phyloP scores from a whole-genome alignment of 92 coral and sea anemone genomes.

The Heliopora coerulea region DNA sequence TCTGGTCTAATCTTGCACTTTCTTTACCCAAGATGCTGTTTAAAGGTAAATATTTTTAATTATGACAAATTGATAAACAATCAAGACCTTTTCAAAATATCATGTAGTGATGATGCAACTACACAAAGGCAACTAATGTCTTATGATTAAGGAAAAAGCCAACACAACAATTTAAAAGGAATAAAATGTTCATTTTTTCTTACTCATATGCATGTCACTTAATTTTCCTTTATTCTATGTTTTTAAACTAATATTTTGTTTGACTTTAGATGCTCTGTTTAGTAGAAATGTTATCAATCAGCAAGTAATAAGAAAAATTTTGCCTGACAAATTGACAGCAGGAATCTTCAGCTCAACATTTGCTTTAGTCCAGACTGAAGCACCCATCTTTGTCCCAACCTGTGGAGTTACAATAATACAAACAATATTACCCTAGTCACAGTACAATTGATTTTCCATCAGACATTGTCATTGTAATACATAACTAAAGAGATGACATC shows the following conservation, averaged over 20 bases:
- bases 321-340: background rate
- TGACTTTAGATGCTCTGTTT: background rate
- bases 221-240: too few species aligned
- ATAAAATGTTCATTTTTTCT: too few species aligned
- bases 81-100: too few species aligned
- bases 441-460: background rate
- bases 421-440: background rate
- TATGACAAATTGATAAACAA: too few species aligned
- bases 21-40: background rate
- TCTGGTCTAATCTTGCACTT: background rate
- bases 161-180: too few species aligned
- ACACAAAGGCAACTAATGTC: too few species aligned
- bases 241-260: background rate
- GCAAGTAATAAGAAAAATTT: background rate
- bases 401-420: background rate
- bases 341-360: slow-evolving; percentile 3
- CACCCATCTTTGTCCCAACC: background rate
- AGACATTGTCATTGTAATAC: too few species aligned
- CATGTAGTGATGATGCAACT: too few species aligned
- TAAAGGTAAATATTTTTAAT: background rate
- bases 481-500: background rate
- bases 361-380: background rate
- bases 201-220: too few species aligned
- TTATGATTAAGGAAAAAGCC: too few species aligned
- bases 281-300: background rate